Base-by-base conservation (phyloP, 2,888 invertebrate species). In the Tachina grossa region DNA sequence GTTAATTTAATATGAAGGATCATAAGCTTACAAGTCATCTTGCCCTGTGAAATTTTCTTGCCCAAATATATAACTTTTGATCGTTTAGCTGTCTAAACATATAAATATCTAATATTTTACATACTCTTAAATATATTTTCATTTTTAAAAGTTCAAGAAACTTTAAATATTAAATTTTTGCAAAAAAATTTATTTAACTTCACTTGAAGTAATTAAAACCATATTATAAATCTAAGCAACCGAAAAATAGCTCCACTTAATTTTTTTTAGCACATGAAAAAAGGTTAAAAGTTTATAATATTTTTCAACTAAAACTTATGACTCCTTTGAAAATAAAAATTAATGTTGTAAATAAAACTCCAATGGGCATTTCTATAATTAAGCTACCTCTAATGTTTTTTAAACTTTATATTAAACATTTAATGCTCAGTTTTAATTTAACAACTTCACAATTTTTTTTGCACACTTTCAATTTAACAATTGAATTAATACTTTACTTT, bases 381-480 rank as follows among this genome's bases (percentile, higher is more conserved):
- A 69, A 72, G 71, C 72, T 68, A 47, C 63, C 22, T 63, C 55
- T 55, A 72, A 55, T 65, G 39, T n/a, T 71, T 51, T 53, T 53
- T 45, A 39, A 71, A 71, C 16, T 39, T 78, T 53, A 14, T 71
- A 79, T 71, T 71, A 68, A 59, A 69, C 49, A 57, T 77, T 51
- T 63, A 66, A 59, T 49, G n/a, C 59, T 43, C 14, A 5, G 31
- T 57, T 63, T 55, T 69, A 47, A 61, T 79, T 61, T 79, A 39
- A 47, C 9, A 63, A 71, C 71, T 79, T 78, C 57, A 51, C 69
- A 1, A 45, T 10, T 47, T 49, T n/a, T 72, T 41, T 45, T 63
- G 9, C 43, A 41, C 10, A 45, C 57, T 74, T 81, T 72, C 43
- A 59, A 74, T 81, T 81, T 45, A 74, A 74, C 66, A 81, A 74